phyloP scores from a whole-genome alignment of 2,888 invertebrate species.

The Drosophila falleni region DNA sequence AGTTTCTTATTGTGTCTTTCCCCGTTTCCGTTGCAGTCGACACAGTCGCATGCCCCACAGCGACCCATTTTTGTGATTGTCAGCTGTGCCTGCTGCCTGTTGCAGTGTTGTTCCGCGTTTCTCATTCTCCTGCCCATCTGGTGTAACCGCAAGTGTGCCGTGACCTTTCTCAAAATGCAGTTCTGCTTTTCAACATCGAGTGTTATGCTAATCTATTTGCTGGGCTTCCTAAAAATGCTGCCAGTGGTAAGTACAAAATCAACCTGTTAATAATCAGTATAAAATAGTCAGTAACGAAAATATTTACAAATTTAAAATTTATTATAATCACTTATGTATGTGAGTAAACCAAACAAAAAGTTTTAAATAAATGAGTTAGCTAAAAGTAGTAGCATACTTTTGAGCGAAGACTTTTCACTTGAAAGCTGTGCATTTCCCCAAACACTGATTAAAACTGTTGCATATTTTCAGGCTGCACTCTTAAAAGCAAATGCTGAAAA shows the following conservation, averaged over 20 bases:
- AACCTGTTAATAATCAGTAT: too few relatives aligned
- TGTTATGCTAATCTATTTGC: constrained; percentile 88
- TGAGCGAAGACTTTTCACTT: not conserved
- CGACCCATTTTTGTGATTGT: constrained; percentile 85
- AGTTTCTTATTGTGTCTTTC: constrained; percentile 17
- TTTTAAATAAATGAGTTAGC: not conserved
- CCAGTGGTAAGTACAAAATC: constrained; percentile 85
- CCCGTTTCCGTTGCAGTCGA: constrained; percentile 61
- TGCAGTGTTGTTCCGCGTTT: constrained; percentile 85
- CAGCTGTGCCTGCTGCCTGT: constrained; percentile 85
- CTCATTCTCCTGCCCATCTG: constrained; percentile 85
- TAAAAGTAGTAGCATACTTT: constrained; percentile 27
- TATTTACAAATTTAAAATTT: too few relatives aligned
- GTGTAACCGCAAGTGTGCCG: constrained; percentile 86
- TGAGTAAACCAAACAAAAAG: too few relatives aligned
- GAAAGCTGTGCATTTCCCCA: not conserved
- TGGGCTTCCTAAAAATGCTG: constrained; percentile 86
- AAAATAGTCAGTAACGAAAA: too few relatives aligned
- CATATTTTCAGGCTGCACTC: not conserved
- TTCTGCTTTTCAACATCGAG: constrained; percentile 90
- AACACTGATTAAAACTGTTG: not conserved
- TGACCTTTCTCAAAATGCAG: constrained; percentile 89
- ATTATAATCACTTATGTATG: too few relatives aligned
- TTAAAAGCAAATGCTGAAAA: not conserved
- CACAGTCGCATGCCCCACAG: constrained; percentile 69